Evolutionary conservation across 2,113 vertebrate species (phyloP).

Genomic region (Colaptes auratus): DNA sequence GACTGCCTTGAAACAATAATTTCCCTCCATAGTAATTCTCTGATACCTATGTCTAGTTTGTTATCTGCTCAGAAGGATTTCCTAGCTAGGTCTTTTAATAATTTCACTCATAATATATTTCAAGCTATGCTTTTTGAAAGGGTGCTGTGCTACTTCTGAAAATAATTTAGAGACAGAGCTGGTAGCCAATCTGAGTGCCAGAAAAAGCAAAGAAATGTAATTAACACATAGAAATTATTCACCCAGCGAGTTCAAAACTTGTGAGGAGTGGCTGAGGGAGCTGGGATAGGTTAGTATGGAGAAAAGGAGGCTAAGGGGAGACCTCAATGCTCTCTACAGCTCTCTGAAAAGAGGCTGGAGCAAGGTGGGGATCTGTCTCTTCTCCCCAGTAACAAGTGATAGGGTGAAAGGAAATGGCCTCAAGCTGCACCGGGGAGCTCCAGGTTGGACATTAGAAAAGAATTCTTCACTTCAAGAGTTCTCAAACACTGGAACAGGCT

Average conservation of each 20-base stretch:
- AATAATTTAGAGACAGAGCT: background rate
- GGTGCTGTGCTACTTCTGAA: background rate
- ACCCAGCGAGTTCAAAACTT: background rate
- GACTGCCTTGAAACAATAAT: background rate
- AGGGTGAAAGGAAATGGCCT: too few relatives aligned
- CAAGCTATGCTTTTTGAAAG: background rate
- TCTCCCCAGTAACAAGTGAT: too few relatives aligned
- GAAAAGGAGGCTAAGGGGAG: too few relatives aligned
- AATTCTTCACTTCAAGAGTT: too few relatives aligned
- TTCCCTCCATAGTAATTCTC: background rate
- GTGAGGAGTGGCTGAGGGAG: too few relatives aligned
- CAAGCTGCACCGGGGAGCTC: too few relatives aligned
- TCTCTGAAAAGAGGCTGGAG: too few relatives aligned
- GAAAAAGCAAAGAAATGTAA: background rate
- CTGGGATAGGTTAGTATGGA: too few relatives aligned
- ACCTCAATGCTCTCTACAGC: too few relatives aligned
- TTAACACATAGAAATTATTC: background rate
- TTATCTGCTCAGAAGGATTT: background rate
- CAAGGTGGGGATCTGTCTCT: too few relatives aligned
- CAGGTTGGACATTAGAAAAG: too few relatives aligned
- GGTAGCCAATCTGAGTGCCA: background rate
- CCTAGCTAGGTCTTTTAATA: background rate
- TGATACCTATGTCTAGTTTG: background rate
- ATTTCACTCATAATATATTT: background rate
- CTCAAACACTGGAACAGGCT: too few relatives aligned